These are phyloP conservation scores for Rotaria sp. DNA, from an alignment of 2,888 invertebrate species.

Conservation along the genomic window DNA sequence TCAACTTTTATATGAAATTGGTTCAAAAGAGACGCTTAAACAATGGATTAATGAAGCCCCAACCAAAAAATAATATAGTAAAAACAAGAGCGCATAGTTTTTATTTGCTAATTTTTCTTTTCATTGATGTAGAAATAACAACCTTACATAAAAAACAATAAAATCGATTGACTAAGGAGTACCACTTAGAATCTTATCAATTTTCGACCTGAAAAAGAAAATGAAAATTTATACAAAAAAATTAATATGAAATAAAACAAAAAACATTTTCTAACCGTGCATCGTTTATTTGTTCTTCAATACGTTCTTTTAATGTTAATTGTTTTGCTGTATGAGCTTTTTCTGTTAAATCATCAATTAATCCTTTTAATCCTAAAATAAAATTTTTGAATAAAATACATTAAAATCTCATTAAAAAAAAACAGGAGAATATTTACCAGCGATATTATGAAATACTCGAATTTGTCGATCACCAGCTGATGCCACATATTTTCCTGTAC, in stretches of 20 bases:
- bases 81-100: background rate
- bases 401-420: too few species aligned
- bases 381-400: background rate
- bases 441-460: conserved; percentile 70
- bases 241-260: background rate
- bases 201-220: background rate
- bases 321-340: conserved; percentile 52
- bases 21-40: background rate
- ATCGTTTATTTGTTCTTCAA: conserved; percentile 64
- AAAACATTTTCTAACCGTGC: background rate
- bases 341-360: conserved; percentile 47
- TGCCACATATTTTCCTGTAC: conserved; percentile 67
- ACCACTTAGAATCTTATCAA: background rate
- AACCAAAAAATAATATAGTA: background rate
- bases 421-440: conserved; percentile 56
- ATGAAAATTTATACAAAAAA: background rate
- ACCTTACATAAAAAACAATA: background rate
- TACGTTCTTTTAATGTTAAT: conserved; percentile 70
- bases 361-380: background rate
- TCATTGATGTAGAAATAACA: background rate
- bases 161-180: background rate
- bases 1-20: background rate
- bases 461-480: conserved; percentile 70
- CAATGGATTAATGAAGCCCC: conserved; percentile 5
- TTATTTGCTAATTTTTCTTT: background rate